Evolutionary conservation across 2,888 invertebrate species (phyloP).

Genomic region (Lithophane semibrunnea): DNA sequence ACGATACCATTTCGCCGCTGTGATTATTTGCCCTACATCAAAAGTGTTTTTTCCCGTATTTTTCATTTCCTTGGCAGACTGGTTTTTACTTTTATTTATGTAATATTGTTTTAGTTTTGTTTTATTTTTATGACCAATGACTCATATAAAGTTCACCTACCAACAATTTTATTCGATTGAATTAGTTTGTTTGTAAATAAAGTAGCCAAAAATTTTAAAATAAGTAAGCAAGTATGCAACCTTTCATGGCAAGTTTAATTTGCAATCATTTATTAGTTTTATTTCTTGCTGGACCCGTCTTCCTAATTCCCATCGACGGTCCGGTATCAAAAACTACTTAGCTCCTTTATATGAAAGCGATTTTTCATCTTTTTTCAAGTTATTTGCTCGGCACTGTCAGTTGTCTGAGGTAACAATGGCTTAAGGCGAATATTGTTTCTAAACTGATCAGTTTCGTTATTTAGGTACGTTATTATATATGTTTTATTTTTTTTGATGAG

Average conservation of each 20-base stretch:
- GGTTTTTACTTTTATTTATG: slow-evolving; percentile 37
- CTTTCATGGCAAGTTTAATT: slow-evolving; percentile 31
- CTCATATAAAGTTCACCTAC: not conserved
- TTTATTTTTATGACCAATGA: not conserved
- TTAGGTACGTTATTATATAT: not conserved
- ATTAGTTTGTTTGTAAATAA: not conserved
- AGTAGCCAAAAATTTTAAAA: not conserved
- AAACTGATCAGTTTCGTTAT: not conserved
- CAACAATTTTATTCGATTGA: not conserved
- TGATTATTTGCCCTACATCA: slow-evolving; percentile 76
- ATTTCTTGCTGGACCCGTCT: slow-evolving; percentile 53
- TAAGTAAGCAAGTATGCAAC: not conserved
- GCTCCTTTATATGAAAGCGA: slow-evolving; percentile 68
- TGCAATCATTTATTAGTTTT: slow-evolving; percentile 48
- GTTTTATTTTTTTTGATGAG: not conserved
- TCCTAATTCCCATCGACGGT: slow-evolving; percentile 66
- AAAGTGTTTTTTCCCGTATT: slow-evolving; percentile 67
- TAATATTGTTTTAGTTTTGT: slow-evolving; percentile 2
- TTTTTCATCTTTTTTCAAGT: slow-evolving; percentile 62
- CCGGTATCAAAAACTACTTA: slow-evolving; percentile 72
- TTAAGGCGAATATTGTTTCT: slow-evolving; percentile 41
- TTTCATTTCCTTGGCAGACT: slow-evolving; percentile 45
- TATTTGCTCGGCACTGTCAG: slow-evolving; percentile 54
- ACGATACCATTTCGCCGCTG: slow-evolving; percentile 87
- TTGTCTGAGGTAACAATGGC: slow-evolving; percentile 53